Percentiles rank a stretch among this genome's conserved stretches.
phyloP scores from a whole-genome alignment of 2,888 invertebrate species.

The Hirtodrosophila histrioides region DNA sequence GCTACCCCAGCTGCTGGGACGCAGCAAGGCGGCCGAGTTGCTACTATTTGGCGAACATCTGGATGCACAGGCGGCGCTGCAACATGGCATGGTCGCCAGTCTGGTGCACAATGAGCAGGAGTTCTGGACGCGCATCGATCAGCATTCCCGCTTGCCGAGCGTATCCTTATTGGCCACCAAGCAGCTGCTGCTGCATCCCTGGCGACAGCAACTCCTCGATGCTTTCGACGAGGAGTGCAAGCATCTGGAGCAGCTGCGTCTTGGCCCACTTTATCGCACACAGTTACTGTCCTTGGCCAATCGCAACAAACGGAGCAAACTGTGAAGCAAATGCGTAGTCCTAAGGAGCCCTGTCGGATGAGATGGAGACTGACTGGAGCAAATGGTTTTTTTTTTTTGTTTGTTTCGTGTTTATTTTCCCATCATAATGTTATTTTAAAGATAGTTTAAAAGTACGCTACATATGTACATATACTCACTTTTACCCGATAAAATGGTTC shows the following conservation, averaged over 20 bases:
- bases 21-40: slow-evolving; percentile 88
- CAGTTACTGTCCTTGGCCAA: slow-evolving; percentile 45
- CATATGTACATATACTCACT: no score
- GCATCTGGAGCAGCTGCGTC: slow-evolving; percentile 84
- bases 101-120: slow-evolving; percentile 88
- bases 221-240: slow-evolving; percentile 89
- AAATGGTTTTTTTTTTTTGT: no score
- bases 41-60: slow-evolving; percentile 90
- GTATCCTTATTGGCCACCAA: slow-evolving; percentile 89
- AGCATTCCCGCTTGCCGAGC: slow-evolving; percentile 86
- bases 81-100: slow-evolving; percentile 91
- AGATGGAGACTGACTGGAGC: no score
- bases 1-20: slow-evolving; percentile 93
- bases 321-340: slow-evolving; percentile 9
- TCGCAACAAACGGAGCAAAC: slow-evolving; percentile 37
- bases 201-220: slow-evolving; percentile 87
- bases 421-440: no score
- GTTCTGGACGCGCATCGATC: slow-evolving; percentile 86
- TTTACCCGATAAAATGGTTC: no score
- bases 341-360: no score
- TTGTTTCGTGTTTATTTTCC: no score
- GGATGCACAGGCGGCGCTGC: slow-evolving; percentile 90
- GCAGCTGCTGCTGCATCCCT: slow-evolving; percentile 86
- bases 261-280: slow-evolving; percentile 34
- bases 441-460: no score